Evolutionary conservation across 2,113 vertebrate genomes (phyloP).

Genomic region (Xenus cinereus): DNA sequence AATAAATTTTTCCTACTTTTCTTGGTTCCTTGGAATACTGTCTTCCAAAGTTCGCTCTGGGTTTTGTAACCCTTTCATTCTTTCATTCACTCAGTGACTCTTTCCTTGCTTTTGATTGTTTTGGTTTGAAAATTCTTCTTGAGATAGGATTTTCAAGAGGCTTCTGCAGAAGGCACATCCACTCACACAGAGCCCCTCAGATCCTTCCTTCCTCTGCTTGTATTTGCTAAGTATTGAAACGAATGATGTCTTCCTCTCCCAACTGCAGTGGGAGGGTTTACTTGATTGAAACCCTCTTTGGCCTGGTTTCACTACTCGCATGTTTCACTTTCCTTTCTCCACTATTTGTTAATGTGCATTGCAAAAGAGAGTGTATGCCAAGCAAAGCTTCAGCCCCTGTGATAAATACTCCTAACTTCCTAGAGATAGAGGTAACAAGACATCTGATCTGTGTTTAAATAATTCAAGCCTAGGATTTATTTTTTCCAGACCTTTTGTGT

Average conservation of each 20-base stretch:
- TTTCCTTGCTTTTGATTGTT: neutral
- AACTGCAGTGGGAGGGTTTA: neutral
- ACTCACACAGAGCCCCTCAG: neutral
- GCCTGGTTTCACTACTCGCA: neutral
- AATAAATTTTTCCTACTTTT: neutral
- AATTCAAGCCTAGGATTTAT: conserved; percentile 64
- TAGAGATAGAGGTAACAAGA: conserved; percentile 29
- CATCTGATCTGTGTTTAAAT: conserved; percentile 59
- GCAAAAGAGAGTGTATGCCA: neutral
- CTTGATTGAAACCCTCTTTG: neutral
- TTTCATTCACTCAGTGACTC: neutral
- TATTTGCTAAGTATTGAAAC: neutral
- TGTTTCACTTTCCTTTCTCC: neutral
- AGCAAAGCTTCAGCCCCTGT: neutral
- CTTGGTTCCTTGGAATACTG: neutral
- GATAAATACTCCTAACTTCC: neutral
- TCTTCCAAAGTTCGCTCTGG: neutral
- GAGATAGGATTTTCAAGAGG: neutral
- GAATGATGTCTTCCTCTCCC: neutral
- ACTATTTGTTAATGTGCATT: neutral
- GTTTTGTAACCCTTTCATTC: neutral
- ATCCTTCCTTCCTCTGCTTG: neutral
- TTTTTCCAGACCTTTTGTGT: conserved; percentile 64
- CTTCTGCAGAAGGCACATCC: neutral
- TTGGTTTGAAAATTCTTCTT: neutral